Base-by-base conservation (phyloP, 2,888 invertebrate species). In the Litoditis marina region DNA sequence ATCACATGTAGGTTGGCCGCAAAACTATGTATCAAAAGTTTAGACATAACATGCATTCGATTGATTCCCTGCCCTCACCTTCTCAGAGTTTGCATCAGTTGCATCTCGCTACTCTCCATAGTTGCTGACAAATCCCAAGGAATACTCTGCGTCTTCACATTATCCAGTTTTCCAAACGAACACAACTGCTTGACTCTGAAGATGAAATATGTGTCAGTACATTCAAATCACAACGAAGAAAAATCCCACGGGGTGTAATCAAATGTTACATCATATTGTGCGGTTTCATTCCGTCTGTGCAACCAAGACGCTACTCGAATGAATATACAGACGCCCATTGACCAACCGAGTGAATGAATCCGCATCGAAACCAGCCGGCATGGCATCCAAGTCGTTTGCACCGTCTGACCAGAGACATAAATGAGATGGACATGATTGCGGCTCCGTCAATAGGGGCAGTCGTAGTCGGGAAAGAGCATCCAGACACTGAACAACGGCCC, bases 51-150 rank as follows among this genome's bases (percentile, higher is more conserved):
- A n/a, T n/a, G 19, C 25, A n/a, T 47, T 47, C 19, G 11, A 16
- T 50, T 27, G 16, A 19, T 50, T 3, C 3, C 28, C 27, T 27
- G 8, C 47, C 27, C 49, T 42, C n/a, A 62, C 66, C 61, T 57
- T 54, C 62, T 62, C 25, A 66, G 42, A 8, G 66, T 66, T 27
- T 62, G 54, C 62, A 58, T 66, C 31, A 66, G 39, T 44, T 57
- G 58, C 28, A 50, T 11, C 42, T 66, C 66, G 1, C 34, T 59
- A 5, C 27, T 34, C 34, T 34, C 32, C 22, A 63, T 16, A 22
- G 49, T 39, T n/a, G 39, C 31, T 27, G 57, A 39, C 2, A 66
- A 39, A 58, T 66, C 57, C 66, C 66, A 66, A 11, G 30, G 16
- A 4, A 13, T 19, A 27, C 22, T 44, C 4, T 22, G 7, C 2